A percentile compares a stretch with the other conserved stretches of the same genome.
Evolutionary conservation across 2,888 invertebrate genomes (phyloP).

Genomic region (Ochropleura leucogaster): DNA sequence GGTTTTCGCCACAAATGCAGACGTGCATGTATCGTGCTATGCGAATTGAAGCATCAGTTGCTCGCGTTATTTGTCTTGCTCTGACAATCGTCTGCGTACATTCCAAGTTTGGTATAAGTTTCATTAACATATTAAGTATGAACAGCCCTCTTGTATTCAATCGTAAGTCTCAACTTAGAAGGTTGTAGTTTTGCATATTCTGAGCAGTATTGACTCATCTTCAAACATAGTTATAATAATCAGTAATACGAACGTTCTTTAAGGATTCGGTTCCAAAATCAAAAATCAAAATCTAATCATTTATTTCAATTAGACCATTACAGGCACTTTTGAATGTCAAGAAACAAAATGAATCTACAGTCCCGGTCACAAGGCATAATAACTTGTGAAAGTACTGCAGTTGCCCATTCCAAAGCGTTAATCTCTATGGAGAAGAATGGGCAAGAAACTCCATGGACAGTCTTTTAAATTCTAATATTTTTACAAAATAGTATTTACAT

Average conservation of each 20-base stretch:
- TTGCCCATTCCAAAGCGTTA: too few species aligned
- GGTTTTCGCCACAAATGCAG: constrained; percentile 24
- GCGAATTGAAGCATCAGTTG: constrained; percentile 4
- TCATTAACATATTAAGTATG: neutral
- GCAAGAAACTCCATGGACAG: too few species aligned
- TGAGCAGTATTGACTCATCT: neutral
- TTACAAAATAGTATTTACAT: too few species aligned
- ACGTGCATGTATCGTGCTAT: neutral
- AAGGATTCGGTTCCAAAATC: neutral
- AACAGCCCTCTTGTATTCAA: constrained; percentile 3
- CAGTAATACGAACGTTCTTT: neutral
- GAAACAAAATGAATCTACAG: too few species aligned
- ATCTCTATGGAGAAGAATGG: too few species aligned
- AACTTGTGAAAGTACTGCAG: too few species aligned
- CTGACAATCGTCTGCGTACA: neutral
- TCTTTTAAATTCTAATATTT: too few species aligned
- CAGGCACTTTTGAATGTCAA: too few species aligned
- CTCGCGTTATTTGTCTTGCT: neutral
- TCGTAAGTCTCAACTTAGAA: neutral
- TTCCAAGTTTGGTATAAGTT: neutral
- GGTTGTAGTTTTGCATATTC: constrained; percentile 2
- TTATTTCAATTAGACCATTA: too few species aligned
- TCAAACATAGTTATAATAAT: constrained; percentile 9
- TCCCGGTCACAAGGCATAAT: too few species aligned
- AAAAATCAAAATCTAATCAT: too few species aligned